Percentiles rank a stretch among this genome's conserved stretches.
These are phyloP conservation scores for Ciconia nigra DNA, from an alignment of 2,797 vertebrate species.

Conservation along the genomic window DNA sequence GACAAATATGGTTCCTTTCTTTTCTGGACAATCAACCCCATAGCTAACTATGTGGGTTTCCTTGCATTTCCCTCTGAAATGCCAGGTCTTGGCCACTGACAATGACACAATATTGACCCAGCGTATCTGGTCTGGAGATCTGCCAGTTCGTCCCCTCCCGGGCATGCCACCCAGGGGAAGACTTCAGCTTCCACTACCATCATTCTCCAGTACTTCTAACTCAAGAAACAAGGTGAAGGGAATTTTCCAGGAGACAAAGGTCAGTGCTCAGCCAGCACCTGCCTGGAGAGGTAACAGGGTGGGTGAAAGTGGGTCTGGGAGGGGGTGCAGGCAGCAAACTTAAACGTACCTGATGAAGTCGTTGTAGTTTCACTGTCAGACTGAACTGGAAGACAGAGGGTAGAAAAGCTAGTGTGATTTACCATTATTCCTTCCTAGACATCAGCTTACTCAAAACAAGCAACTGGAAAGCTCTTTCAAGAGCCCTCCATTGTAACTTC, in stretches of 20 bases:
- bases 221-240: background rate
- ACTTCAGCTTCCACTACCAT: background rate
- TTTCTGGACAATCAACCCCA: background rate
- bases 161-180: background rate
- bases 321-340: background rate
- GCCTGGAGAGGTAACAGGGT: background rate
- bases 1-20: background rate
- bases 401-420: background rate
- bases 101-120: background rate
- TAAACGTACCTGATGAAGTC: constrained; percentile 22
- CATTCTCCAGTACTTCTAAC: background rate
- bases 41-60: background rate
- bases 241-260: background rate
- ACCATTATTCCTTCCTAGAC: background rate
- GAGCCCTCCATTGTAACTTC: background rate
- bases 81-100: background rate
- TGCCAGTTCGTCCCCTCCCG: background rate
- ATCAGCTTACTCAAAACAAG: background rate
- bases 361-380: background rate
- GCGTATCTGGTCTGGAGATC: background rate
- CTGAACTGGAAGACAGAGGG: constrained; percentile 10
- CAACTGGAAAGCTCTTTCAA: background rate
- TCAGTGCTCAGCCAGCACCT: background rate
- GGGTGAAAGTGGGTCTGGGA: background rate
- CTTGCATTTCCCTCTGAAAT: background rate